Evolutionary conservation across 1,140 invertebrate genomes (phyloP), one percentile per base, ranked within the genome.

Genomic region (Oncopodura yosiiana): DNA sequence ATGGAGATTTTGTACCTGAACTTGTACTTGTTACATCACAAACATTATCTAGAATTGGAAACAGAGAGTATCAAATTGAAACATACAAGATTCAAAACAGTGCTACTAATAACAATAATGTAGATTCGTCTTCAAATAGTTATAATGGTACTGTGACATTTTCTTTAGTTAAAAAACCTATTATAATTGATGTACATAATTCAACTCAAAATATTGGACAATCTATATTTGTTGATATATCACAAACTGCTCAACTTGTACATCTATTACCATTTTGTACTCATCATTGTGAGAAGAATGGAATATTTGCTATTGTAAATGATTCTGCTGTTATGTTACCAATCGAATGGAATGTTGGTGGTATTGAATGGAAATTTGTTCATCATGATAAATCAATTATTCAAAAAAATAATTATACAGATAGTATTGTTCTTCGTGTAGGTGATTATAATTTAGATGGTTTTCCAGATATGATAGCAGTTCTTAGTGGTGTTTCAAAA

Each of bases 361-460:
- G 44, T 3, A 38, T 14, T 12, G 18, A 6, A 6, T 56, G 48
- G 45, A 21, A 18, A 26, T 56, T 49, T 29, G 3, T 56, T 3
- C 5, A 12, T 18, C 8, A 2, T 32, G 34, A 51, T 3, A 5
- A 56, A 75, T 83, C 69, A 68, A 6, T 41, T 18, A 18, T 27
- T 16, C 24, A 8, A 87, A 39, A 24, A 39, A 54, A n/a, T 18
- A 9, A 43, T 72, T 83, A 86, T 62, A 72, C 76, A 0, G 78
- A 88, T 55, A 80, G 82, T 0, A 86, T 92, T 23, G 87, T 86
- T 3, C 73, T 94, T 32, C 75, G 88, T 42, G 82, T 82, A 62
- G 92, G 90, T 1, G 93, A 97, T 71, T 91, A 87, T 61, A 92
- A 95, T 68, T 83, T 94, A 79, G 92, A 97, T 73, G 92, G 92